These are phyloP conservation scores for Molossus molossus DNA, from an alignment of 2,797 vertebrate genomes.

Conservation along the genomic window DNA sequence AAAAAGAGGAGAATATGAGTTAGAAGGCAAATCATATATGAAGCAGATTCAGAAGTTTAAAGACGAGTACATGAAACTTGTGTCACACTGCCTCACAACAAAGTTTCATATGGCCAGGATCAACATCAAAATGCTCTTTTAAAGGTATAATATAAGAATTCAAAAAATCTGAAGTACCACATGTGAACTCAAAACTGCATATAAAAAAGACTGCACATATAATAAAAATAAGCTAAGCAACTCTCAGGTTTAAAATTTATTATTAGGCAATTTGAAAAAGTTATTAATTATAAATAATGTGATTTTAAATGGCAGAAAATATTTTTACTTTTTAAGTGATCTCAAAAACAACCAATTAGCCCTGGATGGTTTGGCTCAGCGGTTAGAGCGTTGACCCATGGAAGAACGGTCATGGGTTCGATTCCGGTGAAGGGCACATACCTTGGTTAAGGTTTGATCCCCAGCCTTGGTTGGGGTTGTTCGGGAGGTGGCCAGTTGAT, in stretches of 20 bases:
- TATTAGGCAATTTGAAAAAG: neutral
- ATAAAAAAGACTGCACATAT: neutral
- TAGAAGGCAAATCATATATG: slow-evolving; percentile 2
- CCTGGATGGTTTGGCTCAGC: neutral
- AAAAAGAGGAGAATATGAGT: neutral
- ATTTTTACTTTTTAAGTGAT: slow-evolving; percentile 55
- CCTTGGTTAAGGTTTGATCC: too few species aligned
- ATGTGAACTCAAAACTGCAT: neutral
- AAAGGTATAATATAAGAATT: neutral
- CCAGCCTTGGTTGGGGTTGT: neutral
- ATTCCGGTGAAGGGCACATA: neutral
- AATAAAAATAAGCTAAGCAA: neutral
- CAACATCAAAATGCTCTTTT: slow-evolving; percentile 45
- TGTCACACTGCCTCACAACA: neutral
- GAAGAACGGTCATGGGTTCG: neutral
- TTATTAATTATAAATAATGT: slow-evolving; percentile 44
- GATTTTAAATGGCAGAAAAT: slow-evolving; percentile 23
- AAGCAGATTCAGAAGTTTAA: neutral
- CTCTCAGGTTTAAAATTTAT: slow-evolving; percentile 2
- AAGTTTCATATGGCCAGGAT: neutral
- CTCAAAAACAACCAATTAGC: slow-evolving; percentile 33
- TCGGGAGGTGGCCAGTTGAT: neutral
- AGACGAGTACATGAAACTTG: neutral
- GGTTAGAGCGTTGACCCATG: neutral
- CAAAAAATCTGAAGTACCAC: neutral